phyloP scores from a whole-genome alignment of 2,113 vertebrate genomes.

The Pholis gunnellus region DNA sequence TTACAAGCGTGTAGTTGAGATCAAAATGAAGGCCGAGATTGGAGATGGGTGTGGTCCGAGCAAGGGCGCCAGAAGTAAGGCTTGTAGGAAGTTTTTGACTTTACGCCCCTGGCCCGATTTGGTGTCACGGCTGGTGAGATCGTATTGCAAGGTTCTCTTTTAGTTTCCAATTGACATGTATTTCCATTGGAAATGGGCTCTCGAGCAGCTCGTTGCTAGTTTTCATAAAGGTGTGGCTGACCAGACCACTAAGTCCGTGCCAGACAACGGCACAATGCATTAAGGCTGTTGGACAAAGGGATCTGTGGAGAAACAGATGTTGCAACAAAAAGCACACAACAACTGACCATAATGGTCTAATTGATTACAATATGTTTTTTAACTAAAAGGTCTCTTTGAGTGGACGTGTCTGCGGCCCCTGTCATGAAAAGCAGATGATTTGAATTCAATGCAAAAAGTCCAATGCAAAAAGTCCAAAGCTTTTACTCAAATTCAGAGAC shows the following conservation, averaged over 20 bases:
- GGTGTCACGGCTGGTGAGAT: neutral
- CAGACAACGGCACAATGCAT: neutral
- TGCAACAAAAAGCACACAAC: constrained; percentile 13
- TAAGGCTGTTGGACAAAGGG: constrained; percentile 15
- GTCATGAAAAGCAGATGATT: neutral
- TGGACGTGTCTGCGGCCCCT: neutral
- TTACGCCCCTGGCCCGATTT: neutral
- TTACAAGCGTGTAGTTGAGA: neutral
- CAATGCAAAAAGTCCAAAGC: constrained; percentile 5
- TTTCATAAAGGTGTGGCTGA: constrained; percentile 46
- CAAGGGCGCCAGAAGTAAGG: neutral
- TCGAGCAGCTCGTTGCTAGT: constrained; percentile 16
- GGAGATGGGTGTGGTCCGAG: neutral
- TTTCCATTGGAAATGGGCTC: constrained; percentile 30
- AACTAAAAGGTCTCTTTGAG: neutral
- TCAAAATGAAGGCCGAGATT: neutral
- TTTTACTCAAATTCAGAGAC: neutral
- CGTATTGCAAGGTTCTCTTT: neutral
- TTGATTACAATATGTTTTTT: neutral
- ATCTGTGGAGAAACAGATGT: constrained; percentile 28
- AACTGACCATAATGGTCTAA: neutral
- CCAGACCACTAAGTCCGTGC: neutral
- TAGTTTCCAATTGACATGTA: neutral
- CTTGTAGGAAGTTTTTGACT: neutral
- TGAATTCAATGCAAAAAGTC: constrained; percentile 14